Evolutionary conservation across 2,113 vertebrate genomes (phyloP).

Genomic region (Atherinomorus stipes): DNA sequence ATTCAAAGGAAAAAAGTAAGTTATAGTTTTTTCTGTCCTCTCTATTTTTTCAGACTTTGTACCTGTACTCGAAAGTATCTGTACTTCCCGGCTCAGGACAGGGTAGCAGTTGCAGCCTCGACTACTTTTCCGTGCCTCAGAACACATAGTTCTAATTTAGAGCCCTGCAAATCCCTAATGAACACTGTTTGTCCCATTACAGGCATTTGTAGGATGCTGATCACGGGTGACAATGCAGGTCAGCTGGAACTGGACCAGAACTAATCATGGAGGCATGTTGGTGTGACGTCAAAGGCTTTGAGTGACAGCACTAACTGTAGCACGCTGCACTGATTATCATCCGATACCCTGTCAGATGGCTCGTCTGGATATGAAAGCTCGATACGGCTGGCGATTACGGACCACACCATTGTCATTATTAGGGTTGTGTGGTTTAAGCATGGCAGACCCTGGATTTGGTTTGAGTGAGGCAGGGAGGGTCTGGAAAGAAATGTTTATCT

Average conservation of each 20-base stretch:
- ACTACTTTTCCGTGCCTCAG: background rate
- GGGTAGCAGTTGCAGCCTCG: constrained; percentile 3
- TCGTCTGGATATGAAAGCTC: constrained; percentile 23
- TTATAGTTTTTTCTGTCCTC: background rate
- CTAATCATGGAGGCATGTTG: constrained; percentile 65
- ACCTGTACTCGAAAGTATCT: background rate
- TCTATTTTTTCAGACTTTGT: background rate
- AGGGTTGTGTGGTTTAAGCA: constrained; percentile 31
- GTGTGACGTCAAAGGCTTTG: constrained; percentile 61
- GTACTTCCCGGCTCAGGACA: constrained; percentile 21
- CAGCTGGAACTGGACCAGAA: constrained; percentile 60
- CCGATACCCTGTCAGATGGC: constrained; percentile 51
- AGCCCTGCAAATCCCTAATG: constrained; percentile 34
- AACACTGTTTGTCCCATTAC: constrained; percentile 52
- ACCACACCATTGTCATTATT: constrained; percentile 59
- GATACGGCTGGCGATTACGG: constrained; percentile 69
- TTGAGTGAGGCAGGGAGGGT: constrained; percentile 6
- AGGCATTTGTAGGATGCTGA: constrained; percentile 49
- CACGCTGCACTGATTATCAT: constrained; percentile 68
- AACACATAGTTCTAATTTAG: constrained; percentile 28
- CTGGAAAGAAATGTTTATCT: constrained; percentile 56
- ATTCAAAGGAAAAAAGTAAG: too few species aligned
- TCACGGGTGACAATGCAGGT: constrained; percentile 65
- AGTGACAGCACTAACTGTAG: constrained; percentile 53
- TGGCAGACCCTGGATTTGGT: constrained; percentile 30